Conservation (phyloP, 2,888 invertebrate species). For the Harpagoxenus sublaevis region DNA sequence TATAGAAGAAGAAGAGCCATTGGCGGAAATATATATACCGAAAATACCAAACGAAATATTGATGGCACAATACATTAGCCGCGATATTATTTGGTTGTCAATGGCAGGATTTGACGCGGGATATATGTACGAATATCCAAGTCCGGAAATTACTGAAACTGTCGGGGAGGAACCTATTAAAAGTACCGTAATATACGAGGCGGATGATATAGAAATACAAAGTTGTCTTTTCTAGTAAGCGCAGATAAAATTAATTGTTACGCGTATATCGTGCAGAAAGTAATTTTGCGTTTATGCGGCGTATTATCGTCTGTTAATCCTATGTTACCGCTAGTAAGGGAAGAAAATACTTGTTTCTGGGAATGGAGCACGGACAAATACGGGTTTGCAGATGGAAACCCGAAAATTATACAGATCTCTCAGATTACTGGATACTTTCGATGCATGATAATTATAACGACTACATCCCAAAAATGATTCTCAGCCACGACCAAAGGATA, state of each 20-base stretch:
- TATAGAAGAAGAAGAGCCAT: conserved; percentile 87
- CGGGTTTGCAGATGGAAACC: conserved; percentile 87
- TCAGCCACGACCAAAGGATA: conserved; percentile 88
- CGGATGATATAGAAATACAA: conserved; percentile 88
- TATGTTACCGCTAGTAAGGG: conserved; percentile 75
- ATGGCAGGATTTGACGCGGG: conserved; percentile 90
- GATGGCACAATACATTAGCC: conserved; percentile 87
- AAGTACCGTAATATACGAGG: conserved; percentile 87
- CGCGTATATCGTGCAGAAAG: neutral
- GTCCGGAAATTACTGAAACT: conserved; percentile 73
- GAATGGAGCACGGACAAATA: conserved; percentile 89
- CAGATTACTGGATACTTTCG: conserved; percentile 90
- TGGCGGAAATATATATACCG: conserved; percentile 87
- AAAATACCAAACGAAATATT: conserved; percentile 88
- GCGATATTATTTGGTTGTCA: conserved; percentile 88
- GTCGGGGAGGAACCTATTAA: conserved; percentile 86
- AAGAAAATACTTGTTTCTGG: conserved; percentile 88
- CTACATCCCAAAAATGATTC: conserved; percentile 89
- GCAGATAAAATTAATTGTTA: neutral
- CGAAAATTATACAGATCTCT: conserved; percentile 87
- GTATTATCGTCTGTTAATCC: neutral
- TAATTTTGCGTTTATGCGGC: neutral
- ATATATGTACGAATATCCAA: conserved; percentile 89
- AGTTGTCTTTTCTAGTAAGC: conserved; percentile 87
- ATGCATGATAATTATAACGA: conserved; percentile 93